These are phyloP conservation scores for Anthonomus grandis DNA, from an alignment of 1,140 invertebrate genomes.

Conservation along the genomic window DNA sequence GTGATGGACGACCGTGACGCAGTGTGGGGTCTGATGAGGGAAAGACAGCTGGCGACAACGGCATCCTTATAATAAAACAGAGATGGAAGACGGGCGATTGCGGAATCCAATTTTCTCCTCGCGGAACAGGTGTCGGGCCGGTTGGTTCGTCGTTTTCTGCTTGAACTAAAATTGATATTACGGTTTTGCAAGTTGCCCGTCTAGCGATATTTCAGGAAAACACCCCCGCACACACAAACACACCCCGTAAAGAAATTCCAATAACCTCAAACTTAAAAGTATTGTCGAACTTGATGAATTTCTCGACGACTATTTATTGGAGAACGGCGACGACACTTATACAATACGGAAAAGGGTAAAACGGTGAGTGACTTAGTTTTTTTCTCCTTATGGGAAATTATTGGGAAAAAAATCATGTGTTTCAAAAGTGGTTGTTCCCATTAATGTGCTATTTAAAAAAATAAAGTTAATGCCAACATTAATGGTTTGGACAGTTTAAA, in stretches of 20 bases:
- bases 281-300: conserved; percentile 8
- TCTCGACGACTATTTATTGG: too few relatives aligned
- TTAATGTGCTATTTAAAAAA: too few relatives aligned
- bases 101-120: conserved; percentile 27
- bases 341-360: too few relatives aligned
- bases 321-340: too few relatives aligned
- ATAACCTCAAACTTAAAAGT: neutral
- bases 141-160: conserved; percentile 14
- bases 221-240: too few relatives aligned
- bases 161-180: conserved; percentile 23
- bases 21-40: conserved; percentile 13
- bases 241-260: conserved; percentile 3
- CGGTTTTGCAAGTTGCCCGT: conserved; percentile 19
- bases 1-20: conserved; percentile 22
- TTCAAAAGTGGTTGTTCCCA: too few relatives aligned
- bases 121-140: conserved; percentile 22
- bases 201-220: conserved; percentile 23
- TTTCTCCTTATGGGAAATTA: too few relatives aligned
- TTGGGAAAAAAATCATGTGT: too few relatives aligned
- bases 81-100: conserved; percentile 25
- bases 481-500: too few relatives aligned
- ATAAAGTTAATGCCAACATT: too few relatives aligned
- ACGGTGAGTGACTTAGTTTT: too few relatives aligned
- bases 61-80: conserved; percentile 24
- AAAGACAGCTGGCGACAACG: conserved; percentile 14